Evolutionary conservation across 2,113 vertebrate genomes (phyloP).

Genomic region (Falcunculus frontatus): DNA sequence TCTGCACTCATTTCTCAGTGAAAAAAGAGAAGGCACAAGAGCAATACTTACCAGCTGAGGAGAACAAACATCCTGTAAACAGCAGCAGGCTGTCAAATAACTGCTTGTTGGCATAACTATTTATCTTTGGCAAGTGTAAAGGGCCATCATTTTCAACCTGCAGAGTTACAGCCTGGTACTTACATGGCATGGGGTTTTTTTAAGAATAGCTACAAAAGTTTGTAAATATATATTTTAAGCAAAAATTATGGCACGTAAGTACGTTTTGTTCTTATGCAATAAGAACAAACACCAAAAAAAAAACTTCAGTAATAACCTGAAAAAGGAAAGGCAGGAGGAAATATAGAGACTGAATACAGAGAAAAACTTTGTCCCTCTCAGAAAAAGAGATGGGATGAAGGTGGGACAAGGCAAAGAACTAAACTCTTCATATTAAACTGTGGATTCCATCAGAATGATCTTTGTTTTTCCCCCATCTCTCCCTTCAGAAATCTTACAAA

Average conservation of each 20-base stretch:
- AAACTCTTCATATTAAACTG: accelerated
- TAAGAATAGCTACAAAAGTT: neutral
- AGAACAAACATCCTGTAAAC: neutral
- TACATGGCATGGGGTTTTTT: neutral
- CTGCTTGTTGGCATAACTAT: neutral
- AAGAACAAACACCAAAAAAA: neutral
- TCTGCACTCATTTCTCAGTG: neutral
- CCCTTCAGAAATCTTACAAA: neutral
- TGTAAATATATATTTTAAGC: neutral
- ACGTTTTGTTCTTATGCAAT: neutral
- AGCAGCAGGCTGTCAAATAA: neutral
- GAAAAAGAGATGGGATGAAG: neutral
- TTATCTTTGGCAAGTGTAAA: neutral
- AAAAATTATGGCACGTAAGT: neutral
- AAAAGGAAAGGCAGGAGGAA: neutral
- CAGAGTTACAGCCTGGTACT: neutral
- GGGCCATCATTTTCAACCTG: neutral
- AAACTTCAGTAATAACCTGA: neutral
- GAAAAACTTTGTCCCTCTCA: neutral
- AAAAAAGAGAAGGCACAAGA: neutral
- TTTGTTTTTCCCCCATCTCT: accelerated
- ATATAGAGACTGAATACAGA: neutral
- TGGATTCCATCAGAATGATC: neutral
- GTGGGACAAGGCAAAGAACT: neutral
- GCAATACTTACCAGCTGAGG: neutral